A percentile compares a stretch with the other conserved stretches of the same genome.
These are phyloP conservation scores for Vicugna pacos DNA, from an alignment of 2,113 vertebrate genomes.

Conservation along the genomic window DNA sequence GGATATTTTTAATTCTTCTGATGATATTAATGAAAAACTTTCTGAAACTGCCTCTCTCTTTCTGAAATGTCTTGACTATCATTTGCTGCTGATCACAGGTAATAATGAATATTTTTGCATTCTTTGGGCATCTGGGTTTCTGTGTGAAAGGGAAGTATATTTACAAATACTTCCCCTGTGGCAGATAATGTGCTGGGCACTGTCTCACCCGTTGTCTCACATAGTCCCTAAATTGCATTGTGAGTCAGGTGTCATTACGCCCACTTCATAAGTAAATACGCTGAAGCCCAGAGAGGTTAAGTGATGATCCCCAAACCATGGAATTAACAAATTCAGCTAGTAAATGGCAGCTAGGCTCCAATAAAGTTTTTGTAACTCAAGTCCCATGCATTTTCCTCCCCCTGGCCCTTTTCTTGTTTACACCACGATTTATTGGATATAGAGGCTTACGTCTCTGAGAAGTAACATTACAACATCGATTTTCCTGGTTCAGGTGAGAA, in stretches of 20 bases:
- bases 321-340: background rate
- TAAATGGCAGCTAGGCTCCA: background rate
- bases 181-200: background rate
- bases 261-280: background rate
- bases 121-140: background rate
- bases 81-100: background rate
- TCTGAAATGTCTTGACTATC: background rate
- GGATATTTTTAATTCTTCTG: background rate
- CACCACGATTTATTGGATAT: background rate
- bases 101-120: background rate
- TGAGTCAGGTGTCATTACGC: background rate
- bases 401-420: background rate
- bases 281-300: background rate
- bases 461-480: background rate
- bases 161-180: background rate
- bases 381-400: background rate
- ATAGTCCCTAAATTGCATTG: background rate
- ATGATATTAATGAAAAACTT: background rate
- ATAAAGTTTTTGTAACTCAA: slow-evolving; percentile 8
- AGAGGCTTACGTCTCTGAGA: background rate
- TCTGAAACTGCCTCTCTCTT: background rate
- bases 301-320: background rate
- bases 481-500: background rate
- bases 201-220: background rate
- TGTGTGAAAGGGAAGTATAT: background rate